phyloP scores from a whole-genome alignment of 2,888 invertebrate genomes.

The Drosophila paramelanica region DNA sequence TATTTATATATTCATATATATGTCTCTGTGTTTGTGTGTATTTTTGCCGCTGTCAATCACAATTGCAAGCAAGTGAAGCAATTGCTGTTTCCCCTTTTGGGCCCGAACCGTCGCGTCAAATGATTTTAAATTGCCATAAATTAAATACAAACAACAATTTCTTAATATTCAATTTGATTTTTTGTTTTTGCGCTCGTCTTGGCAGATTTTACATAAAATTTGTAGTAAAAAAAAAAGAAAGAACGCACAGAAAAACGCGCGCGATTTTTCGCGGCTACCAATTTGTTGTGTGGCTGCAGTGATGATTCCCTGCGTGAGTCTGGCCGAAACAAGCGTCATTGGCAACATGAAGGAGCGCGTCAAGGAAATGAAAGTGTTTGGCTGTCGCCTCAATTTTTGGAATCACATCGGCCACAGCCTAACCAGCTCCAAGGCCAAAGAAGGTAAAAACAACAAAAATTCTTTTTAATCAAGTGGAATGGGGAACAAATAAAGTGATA shows the following conservation, averaged over 20 bases:
- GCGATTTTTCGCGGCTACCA: slow-evolving; percentile 10
- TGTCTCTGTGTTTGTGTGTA: slow-evolving; percentile 13
- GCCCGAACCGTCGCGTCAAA: slow-evolving; percentile 27
- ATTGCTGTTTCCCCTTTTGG: neutral
- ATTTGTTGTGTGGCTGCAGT: slow-evolving; percentile 34
- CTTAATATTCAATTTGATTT: slow-evolving; percentile 16
- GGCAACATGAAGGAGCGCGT: slow-evolving; percentile 86
- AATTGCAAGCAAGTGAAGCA: slow-evolving; percentile 47
- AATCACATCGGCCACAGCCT: slow-evolving; percentile 85
- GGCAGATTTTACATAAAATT: slow-evolving; percentile 32
- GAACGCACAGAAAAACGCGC: slow-evolving; percentile 28
- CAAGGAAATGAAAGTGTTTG: slow-evolving; percentile 86
- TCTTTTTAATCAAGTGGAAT: slow-evolving; percentile 1
- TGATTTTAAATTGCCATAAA: slow-evolving; percentile 46
- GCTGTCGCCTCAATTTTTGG: slow-evolving; percentile 86
- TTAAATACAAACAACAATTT: slow-evolving; percentile 19
- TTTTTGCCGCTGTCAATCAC: slow-evolving; percentile 44
- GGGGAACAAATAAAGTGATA: neutral
- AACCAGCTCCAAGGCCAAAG: slow-evolving; percentile 84
- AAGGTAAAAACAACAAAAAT: slow-evolving; percentile 63
- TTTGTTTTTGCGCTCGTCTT: slow-evolving; percentile 10
- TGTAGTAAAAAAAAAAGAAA: neutral
- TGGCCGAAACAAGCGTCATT: slow-evolving; percentile 86
- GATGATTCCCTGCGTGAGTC: slow-evolving; percentile 86
- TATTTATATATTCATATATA: neutral